Percentiles rank a stretch among this genome's conserved stretches.
Evolutionary conservation across 2,797 vertebrate species (phyloP).

Genomic region (Dendrocincla tyrannina): DNA sequence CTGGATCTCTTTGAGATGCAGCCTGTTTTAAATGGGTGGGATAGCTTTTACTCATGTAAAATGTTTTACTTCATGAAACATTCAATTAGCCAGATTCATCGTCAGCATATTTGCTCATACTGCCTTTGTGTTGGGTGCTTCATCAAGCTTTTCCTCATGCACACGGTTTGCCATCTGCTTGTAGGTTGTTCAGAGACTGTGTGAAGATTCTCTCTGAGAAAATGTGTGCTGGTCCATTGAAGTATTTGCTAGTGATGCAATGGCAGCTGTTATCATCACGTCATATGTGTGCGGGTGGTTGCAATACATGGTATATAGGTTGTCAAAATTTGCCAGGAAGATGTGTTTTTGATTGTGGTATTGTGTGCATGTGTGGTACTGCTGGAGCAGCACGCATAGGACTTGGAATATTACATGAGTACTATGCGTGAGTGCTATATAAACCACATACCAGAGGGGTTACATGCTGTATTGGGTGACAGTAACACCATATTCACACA

Average conservation of each 20-base stretch:
- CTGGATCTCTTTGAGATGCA: not conserved
- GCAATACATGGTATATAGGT: constrained; percentile 67
- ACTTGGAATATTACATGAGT: constrained; percentile 63
- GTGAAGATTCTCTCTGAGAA: constrained; percentile 64
- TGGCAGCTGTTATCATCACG: constrained; percentile 70
- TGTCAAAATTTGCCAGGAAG: constrained; percentile 68
- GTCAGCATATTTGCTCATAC: not conserved
- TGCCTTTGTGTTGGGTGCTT: constrained; percentile 49
- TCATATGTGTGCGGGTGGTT: constrained; percentile 68
- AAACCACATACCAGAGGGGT: constrained; percentile 69
- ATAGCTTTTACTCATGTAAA: constrained; percentile 27
- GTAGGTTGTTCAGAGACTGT: constrained; percentile 50
- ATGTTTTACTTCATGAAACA: constrained; percentile 37
- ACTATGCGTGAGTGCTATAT: constrained; percentile 64
- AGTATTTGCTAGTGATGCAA: constrained; percentile 65
- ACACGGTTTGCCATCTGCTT: constrained; percentile 60
- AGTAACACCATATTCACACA: constrained; percentile 62
- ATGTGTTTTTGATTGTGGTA: constrained; percentile 72
- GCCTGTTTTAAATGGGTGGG: constrained; percentile 19
- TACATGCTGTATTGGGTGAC: constrained; percentile 69
- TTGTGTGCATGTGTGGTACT: constrained; percentile 69
- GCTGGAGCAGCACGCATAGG: constrained; percentile 68
- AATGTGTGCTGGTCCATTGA: constrained; percentile 57
- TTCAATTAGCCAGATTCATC: constrained; percentile 51
- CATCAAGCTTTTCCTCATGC: constrained; percentile 56